Evolutionary conservation across 2,888 invertebrate genomes (phyloP).

Genomic region (Dasysyrphus tricinctus): DNA sequence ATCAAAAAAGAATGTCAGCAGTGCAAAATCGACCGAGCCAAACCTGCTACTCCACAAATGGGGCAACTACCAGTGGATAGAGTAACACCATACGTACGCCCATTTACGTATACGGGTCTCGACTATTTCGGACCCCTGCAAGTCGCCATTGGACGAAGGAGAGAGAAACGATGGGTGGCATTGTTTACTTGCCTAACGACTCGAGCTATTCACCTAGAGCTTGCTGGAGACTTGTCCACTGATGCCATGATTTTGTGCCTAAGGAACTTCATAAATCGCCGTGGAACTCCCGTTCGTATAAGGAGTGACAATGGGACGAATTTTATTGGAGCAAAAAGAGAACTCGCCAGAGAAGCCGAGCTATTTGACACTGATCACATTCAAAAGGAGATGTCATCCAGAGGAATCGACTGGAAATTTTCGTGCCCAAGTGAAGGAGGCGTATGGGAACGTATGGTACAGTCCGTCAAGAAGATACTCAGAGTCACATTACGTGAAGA

Average conservation of each 20-base stretch:
- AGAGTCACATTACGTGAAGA: not conserved
- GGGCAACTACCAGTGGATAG: too few species aligned
- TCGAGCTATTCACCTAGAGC: not conserved
- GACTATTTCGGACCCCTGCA: not conserved
- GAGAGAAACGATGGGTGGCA: not conserved
- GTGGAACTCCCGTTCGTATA: not conserved
- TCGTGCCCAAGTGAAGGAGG: conserved; percentile 61
- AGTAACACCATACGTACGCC: not conserved
- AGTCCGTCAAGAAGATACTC: conserved; percentile 31
- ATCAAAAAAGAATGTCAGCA: too few species aligned
- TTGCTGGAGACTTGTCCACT: too few species aligned
- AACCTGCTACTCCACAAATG: too few species aligned
- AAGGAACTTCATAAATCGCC: not conserved
- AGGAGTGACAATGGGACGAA: not conserved
- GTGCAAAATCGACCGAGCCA: too few species aligned
- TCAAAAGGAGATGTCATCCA: conserved; percentile 38
- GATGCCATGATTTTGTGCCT: not conserved
- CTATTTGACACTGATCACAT: conserved; percentile 42
- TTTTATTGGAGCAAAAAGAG: not conserved
- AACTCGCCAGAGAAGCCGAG: too few species aligned
- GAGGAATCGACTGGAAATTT: conserved; percentile 44
- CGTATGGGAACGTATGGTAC: conserved; percentile 74
- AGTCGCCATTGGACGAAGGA: too few species aligned
- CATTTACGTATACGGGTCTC: not conserved
- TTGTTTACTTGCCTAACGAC: not conserved